phyloP scores from a whole-genome alignment of 2,797 vertebrate genomes.

The Sandelia bainsii region DNA sequence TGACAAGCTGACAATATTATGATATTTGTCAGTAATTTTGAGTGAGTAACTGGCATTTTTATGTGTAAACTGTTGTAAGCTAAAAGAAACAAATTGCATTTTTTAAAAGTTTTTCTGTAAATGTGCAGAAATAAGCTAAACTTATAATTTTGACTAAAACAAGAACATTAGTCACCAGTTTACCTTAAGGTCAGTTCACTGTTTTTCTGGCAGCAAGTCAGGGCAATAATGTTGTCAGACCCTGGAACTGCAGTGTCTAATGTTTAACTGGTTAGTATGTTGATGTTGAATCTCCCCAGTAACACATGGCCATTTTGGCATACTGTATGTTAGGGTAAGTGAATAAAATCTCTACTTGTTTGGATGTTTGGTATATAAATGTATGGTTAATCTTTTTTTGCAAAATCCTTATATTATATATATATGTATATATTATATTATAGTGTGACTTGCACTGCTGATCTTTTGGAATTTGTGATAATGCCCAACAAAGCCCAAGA shows the following conservation, averaged over 20 bases:
- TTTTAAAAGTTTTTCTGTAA: neutral
- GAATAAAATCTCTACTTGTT: neutral
- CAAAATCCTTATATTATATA: neutral
- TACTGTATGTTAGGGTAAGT: conserved; percentile 26
- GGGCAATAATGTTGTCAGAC: conserved; percentile 7
- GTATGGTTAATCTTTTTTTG: neutral
- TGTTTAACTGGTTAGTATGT: conserved; percentile 82
- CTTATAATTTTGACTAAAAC: neutral
- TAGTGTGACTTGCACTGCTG: conserved; percentile 10
- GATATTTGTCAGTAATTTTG: neutral
- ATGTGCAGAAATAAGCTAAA: conserved; percentile 1
- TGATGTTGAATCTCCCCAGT: conserved; percentile 79
- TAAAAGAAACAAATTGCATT: too few relatives aligned
- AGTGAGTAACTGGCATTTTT: neutral
- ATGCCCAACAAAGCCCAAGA: conserved; percentile 89
- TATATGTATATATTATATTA: too few relatives aligned
- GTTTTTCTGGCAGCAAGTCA: neutral
- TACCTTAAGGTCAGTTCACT: too few relatives aligned
- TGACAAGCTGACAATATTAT: neutral
- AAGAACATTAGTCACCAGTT: too few relatives aligned
- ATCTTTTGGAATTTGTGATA: conserved; percentile 58
- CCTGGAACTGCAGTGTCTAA: conserved; percentile 63
- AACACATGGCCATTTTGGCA: conserved; percentile 60
- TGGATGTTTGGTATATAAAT: neutral
- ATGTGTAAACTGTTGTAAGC: too few relatives aligned